Conservation (phyloP, 2,888 invertebrate genomes). For the Gisinianus flammeolus region DNA sequence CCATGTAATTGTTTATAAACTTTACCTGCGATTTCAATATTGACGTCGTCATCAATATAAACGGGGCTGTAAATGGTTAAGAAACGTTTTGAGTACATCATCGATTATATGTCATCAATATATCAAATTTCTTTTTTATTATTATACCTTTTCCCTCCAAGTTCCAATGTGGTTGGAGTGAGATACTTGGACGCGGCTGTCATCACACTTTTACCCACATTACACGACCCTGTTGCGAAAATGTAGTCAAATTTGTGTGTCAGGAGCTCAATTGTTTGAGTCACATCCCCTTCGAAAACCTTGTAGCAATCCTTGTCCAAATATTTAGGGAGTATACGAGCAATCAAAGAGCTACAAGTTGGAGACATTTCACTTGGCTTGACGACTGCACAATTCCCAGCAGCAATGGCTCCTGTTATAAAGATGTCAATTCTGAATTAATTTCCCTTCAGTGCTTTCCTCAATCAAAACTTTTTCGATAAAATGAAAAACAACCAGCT, state of each 20-base stretch:
- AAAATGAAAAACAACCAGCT: slow-evolving; percentile 60
- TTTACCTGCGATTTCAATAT: slow-evolving; percentile 66
- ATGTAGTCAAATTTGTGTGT: slow-evolving; percentile 94
- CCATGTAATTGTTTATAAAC: neutral
- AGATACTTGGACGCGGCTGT: slow-evolving; percentile 78
- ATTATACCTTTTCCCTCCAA: slow-evolving; percentile 79
- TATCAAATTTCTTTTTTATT: slow-evolving; percentile 1
- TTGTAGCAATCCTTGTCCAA: slow-evolving; percentile 74
- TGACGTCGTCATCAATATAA: slow-evolving; percentile 80
- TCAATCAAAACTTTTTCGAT: too few relatives aligned
- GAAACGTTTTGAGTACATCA: too few relatives aligned
- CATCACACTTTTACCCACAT: slow-evolving; percentile 82
- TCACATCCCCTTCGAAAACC: slow-evolving; percentile 80
- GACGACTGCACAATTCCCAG: slow-evolving; percentile 88
- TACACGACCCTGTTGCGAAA: slow-evolving; percentile 75
- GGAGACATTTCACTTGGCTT: slow-evolving; percentile 91
- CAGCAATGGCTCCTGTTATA: slow-evolving; percentile 61
- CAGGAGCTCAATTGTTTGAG: slow-evolving; percentile 83
- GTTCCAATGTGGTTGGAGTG: slow-evolving; percentile 91
- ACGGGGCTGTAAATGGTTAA: slow-evolving; percentile 73
- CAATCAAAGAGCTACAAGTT: slow-evolving; percentile 74
- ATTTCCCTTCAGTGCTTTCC: too few relatives aligned
- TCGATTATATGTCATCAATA: too few relatives aligned
- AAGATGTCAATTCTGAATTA: too few relatives aligned
- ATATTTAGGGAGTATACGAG: slow-evolving; percentile 69